Base-by-base conservation (phyloP, 2,888 invertebrate genomes). In the Tetanocera ferruginea region DNA sequence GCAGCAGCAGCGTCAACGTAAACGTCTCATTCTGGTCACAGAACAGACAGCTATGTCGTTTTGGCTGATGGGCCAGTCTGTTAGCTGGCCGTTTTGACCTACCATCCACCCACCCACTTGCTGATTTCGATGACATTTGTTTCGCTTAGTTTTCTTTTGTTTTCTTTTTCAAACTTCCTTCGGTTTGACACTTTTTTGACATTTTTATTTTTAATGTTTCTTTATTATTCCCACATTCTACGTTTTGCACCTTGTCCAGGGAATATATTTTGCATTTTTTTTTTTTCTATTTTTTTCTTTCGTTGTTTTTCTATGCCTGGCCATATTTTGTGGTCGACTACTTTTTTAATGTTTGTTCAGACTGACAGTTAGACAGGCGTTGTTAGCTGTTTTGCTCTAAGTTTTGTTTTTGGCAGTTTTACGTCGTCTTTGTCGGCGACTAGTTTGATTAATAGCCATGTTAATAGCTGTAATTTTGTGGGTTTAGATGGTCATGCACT, bases 381-480 rank as follows among this genome's bases (percentile, higher is more conserved):
- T 9, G 64, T 14, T 14, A 51, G 23, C 51, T 23, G 9, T 25
- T 49, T 60, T 28, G 14, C 9, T 70, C 37, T 25, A 25, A n/a
- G 49, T 25, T 70, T 70, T 55, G 52, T 70, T 31, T 19, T 19
- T 37, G 9, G 66, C 31, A n/a, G 64, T 31, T n/a, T 34, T 31
- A 23, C 14, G 34, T 23, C 11, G 17, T 64, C 62, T 80, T 76
- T 78, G 66, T 82, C 74, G 80, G 34, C 17, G 62, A 51, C 23
- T 51, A 37, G 37, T 43, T 83, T 88, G 87, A 88, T 87, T 87
- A 87, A 87, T 87, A 87, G 87, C 85, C 86, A 87, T 87, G 88
- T 85, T 87, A 87, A 87, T 87, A 87, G 87, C 86, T 87, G 87
- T 87, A 87, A 87, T 87, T 87, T 86, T 83, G 84, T 84, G 85